A percentile compares a stretch with the other conserved stretches of the same genome.
Conservation (phyloP, 2,113 vertebrate species). For the Halcyon senegalensis region DNA sequence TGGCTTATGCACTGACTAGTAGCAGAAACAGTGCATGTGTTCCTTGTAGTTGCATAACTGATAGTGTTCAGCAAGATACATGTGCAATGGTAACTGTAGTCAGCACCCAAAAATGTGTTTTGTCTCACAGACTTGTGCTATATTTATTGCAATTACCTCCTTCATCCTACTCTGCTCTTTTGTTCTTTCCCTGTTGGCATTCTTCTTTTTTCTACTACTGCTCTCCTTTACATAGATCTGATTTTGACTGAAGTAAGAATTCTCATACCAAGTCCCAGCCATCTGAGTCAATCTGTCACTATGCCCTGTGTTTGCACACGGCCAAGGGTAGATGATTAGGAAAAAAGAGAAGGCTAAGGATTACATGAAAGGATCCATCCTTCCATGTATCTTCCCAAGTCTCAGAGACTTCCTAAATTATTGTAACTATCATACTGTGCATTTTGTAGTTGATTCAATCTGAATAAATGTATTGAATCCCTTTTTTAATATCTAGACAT, state of each 20-base stretch:
- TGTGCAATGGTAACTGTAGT: not conserved
- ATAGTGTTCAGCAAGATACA: not conserved
- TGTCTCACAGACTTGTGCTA: not conserved
- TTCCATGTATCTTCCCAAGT: not conserved
- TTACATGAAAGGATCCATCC: rapidly evolving
- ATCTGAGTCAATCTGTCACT: not conserved
- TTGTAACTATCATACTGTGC: not conserved
- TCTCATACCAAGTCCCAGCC: not conserved
- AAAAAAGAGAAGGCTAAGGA: not conserved
- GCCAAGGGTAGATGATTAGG: not conserved
- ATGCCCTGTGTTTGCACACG: not conserved
- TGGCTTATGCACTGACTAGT: not conserved
- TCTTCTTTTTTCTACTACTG: not conserved
- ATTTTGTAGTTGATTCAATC: not conserved
- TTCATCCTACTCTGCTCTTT: not conserved
- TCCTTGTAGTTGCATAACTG: not conserved
- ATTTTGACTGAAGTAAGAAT: not conserved
- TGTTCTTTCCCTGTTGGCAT: not conserved
- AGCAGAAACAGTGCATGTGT: not conserved
- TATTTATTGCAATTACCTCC: not conserved
- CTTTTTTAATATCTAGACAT: not conserved
- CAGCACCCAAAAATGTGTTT: not conserved
- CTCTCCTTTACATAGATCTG: not conserved
- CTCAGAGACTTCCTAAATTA: not conserved
- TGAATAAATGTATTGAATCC: not conserved